Evolutionary conservation across 2,888 invertebrate genomes (phyloP), one percentile per base, ranked within the genome.

Genomic region (Pristionchus mayeri): DNA sequence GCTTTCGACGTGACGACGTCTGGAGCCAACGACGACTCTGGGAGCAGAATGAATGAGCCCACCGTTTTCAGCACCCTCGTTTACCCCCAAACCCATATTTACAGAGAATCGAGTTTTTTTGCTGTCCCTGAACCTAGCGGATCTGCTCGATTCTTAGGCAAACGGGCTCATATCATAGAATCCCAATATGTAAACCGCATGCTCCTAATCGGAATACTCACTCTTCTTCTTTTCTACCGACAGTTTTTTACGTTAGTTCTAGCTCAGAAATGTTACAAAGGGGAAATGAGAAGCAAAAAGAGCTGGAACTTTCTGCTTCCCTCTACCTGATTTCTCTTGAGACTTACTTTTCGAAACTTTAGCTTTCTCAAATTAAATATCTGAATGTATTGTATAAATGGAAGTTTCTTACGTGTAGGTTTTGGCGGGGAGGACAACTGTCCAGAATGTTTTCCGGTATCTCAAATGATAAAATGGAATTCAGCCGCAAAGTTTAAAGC

Each of bases 361-460:
- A 63, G 34, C 18, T 34, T 27, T 27, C 63, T 63, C 34, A 27
- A 63, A 63, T 18, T 27, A n/a, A n/a, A n/a, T 57, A 57, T 11
- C 21, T 57, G 27, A 57, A 67, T 67, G 37, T 37, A 40, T 21
- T 6, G 9, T n/a, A 27, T 78, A 24, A 80, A 54, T 24, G 24
- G 24, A n/a, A n/a, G n/a, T n/a, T n/a, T n/a, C 80, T 71, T 13
- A 57, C 60, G 57, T 67, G 85, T 86, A 88, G 18, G 82, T 80
- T 16, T 52, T 63, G 18, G 86, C 81, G 13, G 91, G 91, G 6
- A 91, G 87, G 34, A 91, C 87, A 24, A 90, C 88, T 52, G 88
- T 88, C 88, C 91, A 91, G 84, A 91, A 91, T 2, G 91, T 91
- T 85, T 90, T 88, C 3, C 88, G 85, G 50, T 88, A 88, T 57